Percentiles rank a stretch among this genome's conserved stretches.
Evolutionary conservation across 2,888 invertebrate genomes (phyloP).

Genomic region (Apodemia duryi): DNA sequence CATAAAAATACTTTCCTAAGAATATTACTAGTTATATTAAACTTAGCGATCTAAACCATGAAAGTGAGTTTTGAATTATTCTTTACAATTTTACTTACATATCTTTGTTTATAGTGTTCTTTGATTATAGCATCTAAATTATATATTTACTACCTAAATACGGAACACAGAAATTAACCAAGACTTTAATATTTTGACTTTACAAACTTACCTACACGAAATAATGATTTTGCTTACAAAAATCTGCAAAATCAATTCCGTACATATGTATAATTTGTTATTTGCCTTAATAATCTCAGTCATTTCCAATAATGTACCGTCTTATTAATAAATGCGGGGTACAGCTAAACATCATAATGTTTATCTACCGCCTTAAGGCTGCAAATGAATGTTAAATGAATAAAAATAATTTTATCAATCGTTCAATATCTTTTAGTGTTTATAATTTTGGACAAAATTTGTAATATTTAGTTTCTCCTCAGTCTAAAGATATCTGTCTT

Average conservation of each 20-base stretch:
- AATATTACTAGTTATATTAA: too few species aligned
- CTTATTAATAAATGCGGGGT: conserved; percentile 4
- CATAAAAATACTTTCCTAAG: too few species aligned
- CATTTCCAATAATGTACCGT: neutral
- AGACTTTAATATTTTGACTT: neutral
- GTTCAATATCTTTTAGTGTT: too few species aligned
- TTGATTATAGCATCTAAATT: conserved; percentile 13
- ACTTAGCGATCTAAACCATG: neutral
- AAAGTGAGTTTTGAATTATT: conserved; percentile 7
- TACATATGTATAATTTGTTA: conserved; percentile 3
- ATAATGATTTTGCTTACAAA: conserved; percentile 8
- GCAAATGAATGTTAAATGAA: too few species aligned
- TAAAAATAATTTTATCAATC: too few species aligned
- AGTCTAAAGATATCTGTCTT: too few species aligned
- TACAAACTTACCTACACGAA: neutral
- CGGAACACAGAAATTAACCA: conserved; percentile 2
- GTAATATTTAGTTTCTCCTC: too few species aligned
- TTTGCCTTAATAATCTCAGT: conserved; percentile 4
- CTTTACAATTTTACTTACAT: neutral
- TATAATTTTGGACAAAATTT: too few species aligned
- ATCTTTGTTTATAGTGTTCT: conserved; percentile 8
- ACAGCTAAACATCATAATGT: neutral
- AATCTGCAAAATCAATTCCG: conserved; percentile 8
- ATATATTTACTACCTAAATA: conserved; percentile 14
- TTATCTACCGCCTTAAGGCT: too few species aligned